Base-by-base conservation (phyloP, 2,797 vertebrate genomes). In the Peromyscus aztecus region DNA sequence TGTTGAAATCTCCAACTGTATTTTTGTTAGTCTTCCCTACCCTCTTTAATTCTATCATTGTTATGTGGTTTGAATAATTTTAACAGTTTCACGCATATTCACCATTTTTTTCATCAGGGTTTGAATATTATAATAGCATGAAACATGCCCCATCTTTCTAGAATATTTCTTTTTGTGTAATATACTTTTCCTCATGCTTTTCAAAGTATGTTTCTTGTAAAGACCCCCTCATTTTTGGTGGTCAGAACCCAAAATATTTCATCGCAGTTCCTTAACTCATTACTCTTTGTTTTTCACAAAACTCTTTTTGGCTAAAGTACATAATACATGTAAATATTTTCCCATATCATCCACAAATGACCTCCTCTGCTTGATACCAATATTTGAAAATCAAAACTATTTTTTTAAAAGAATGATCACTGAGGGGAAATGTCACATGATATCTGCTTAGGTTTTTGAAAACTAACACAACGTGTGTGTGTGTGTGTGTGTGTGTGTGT, bases 171-270 rank as follows among this genome's bases (percentile, higher is more conserved):
- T 87, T 95, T 71, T 85, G 1, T 16, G 23, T 82, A 1, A 17
- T 21, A 78, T 69, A 21, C 29, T 29, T 4, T 69, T 89, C 27
- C 6, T 24, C 59, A 10, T 63, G 10, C 10, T 89, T 96, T 95
- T 59, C 6, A 59, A 93, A 57, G 27, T 82, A 78, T 10, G 9
- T 91, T 96, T 95, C 40, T 91, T 95, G 2, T 31, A 75, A 17
- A 43, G 21, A 31, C 55, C 24, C 76, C 75, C 75, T 91, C 34
- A 55, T 65, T 5, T 88, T 96, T 96, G 34, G 11, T 76, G 65
- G 83, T 95, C 29, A 19, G 59, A 17, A 81, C 37, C n/a, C 85
- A 93, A 94, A 86, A 34, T 29, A 75, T 80, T 87, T 75, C 23
- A 59, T 82, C 59, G 1, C 6, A 80, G 77, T 93, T 92, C 27